Evolutionary conservation across 2,113 vertebrate species (phyloP), one percentile per base, ranked within the genome.

Genomic region (Lamprotornis superbus): DNA sequence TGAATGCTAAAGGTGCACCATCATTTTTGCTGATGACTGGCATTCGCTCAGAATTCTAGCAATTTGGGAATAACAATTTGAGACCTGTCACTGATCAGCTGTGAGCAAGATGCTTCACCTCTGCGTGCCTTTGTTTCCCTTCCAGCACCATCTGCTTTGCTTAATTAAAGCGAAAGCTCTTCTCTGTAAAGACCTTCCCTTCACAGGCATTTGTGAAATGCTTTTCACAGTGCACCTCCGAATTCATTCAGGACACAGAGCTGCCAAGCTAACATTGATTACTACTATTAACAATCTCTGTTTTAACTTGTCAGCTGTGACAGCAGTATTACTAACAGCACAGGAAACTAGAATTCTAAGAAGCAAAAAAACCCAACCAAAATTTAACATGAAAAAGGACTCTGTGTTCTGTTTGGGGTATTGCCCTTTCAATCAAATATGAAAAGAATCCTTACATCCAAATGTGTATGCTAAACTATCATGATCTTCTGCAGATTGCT

Each of bases 91-190:
- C 60, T 90, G 93, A 87, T 95, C 93, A 92, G 88, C 90, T 96
- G 85, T 81, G 76, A 90, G 74, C 93, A 96, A 95, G 85, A 96
- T 80, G 69, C 64, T 94, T 95, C 90, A 90, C 92, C 92, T 93
- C 73, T 64, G 25, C 75, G 49, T 87, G 76, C 83, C 80, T 95
- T 93, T 93, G 64, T 92, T 95, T 90, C 88, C 94, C 80, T 92
- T 92, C 90, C 88, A 92, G 77, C 76, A 76, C 88, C 88, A 93
- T 97, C 95, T 96, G 90, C 61, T 93, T 96, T 83, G 52, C 83
- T 78, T 92, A 96, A 97, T 96, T 96, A 92, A 91, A 95, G 77
- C 2, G 0, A 92, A 90, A 81, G 56, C 76, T 56, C 40, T 84
- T 75, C 46, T 17, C 53, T 46, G 39, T 46, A 69, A 88, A 71